Evolutionary conservation across 2,797 vertebrate species (phyloP).

Genomic region (Brotula barbata): DNA sequence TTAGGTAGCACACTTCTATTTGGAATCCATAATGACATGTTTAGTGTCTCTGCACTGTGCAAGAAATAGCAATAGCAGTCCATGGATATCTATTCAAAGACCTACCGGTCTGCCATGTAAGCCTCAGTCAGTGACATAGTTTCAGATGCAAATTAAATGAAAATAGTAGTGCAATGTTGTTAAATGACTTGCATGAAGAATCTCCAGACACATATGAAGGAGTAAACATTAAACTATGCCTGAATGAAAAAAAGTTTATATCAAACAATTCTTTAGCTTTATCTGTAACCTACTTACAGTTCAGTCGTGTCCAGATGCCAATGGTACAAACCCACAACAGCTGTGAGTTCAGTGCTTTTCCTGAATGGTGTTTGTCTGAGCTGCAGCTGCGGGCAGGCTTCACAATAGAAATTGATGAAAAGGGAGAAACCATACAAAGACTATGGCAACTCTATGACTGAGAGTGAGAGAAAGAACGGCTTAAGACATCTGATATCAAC

Average conservation of each 20-base stretch:
- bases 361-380: constrained; percentile 25
- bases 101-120: no score
- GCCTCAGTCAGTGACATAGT: no score
- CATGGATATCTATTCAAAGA: no score
- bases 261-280: no score
- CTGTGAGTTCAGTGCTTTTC: constrained; percentile 32
- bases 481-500: constrained; percentile 48
- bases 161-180: no score
- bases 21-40: no score
- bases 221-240: no score
- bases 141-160: no score
- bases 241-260: not conserved
- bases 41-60: no score
- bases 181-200: constrained; percentile 3
- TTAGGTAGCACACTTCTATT: no score
- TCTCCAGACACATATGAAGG: constrained; percentile 15
- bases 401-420: constrained; percentile 62
- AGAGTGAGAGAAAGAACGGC: constrained; percentile 41
- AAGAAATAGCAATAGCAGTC: no score
- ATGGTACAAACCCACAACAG: constrained; percentile 61
- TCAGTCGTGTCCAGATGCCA: constrained; percentile 37
- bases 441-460: constrained; percentile 25
- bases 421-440: constrained; percentile 52
- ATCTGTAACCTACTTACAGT: no score
- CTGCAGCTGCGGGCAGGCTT: constrained; percentile 68